A percentile compares a stretch with the other conserved stretches of the same genome.
These are phyloP conservation scores for Drosophila dunni DNA, from an alignment of 1,140 invertebrate genomes.

Conservation along the genomic window DNA sequence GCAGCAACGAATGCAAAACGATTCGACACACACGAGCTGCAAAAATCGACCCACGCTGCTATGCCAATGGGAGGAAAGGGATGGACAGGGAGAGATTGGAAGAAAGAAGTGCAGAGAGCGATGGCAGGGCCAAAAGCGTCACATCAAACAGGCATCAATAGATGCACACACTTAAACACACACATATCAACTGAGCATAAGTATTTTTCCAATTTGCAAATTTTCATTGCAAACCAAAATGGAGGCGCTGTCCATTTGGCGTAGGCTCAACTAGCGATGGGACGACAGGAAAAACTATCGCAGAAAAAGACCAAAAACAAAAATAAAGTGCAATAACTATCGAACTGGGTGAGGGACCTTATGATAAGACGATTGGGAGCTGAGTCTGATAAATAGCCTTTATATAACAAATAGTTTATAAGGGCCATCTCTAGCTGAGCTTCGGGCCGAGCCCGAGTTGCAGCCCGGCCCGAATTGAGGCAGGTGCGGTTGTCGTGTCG, in stretches of 20 bases:
- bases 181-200: background rate
- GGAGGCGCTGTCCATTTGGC: constrained; percentile 39
- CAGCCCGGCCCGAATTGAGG: background rate
- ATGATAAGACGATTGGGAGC: no score
- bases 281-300: no score
- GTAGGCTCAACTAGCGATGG: constrained; percentile 31
- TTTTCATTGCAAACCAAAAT: constrained; percentile 65
- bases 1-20: constrained; percentile 63
- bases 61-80: constrained; percentile 10
- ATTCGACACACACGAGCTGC: constrained; percentile 65
- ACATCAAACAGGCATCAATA: constrained; percentile 82
- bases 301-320: no score
- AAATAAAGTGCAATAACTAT: no score
- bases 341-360: no score
- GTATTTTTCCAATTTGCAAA: constrained; percentile 75
- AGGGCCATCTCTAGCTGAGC: no score
- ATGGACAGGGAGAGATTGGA: background rate
- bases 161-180: constrained; percentile 32
- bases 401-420: no score
- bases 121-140: constrained; percentile 62
- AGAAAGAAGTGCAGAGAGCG: constrained; percentile 1
- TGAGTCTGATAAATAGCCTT: no score
- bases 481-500: constrained; percentile 60
- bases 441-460: background rate
- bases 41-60: constrained; percentile 29